Evolutionary conservation across 35 echinoderm and acorn worm species (phyloP), one percentile per base, ranked within the genome.

Genomic region (Heliocidaris erythrogramma): DNA sequence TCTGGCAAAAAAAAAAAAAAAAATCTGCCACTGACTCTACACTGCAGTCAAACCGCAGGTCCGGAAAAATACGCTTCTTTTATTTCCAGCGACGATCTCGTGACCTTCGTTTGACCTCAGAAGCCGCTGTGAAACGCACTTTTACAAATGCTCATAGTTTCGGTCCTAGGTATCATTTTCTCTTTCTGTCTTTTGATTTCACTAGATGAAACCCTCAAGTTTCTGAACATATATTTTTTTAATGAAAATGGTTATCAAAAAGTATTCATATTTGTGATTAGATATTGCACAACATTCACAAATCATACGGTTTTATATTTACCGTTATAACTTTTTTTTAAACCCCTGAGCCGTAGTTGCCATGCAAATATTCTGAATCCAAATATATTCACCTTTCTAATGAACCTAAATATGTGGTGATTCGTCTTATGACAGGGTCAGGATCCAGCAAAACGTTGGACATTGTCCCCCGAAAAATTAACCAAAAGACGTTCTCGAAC

Each of bases 341-440:
- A 86, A 32, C 85, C 85, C 85, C 52, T 42, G 52, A 56, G 52
- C 6, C 52, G 52, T 56, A 86, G 5, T 32, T 32, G 31, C 27
- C 27, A 9, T 32, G 29, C 29, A 86, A 29, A 86, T 86, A 29
- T 9, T 86, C 85, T 13, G 85, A 86, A 86, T 29, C 85, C n/a
- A 86, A 13, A 86, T 86, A 30, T 86, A 86, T 86, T 32, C 31
- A 86, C n/a, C 85, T 86, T 86, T 86, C 27, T 13, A 86, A 86
- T 30, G 31, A 32, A 30, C 27, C 85, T 32, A 86, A 29, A 30
- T 30, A 30, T 32, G 12, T 86, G 27, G 9, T 30, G 11, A 86
- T 86, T 30, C 31, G 9, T 30, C 85, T 86, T 24, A 32, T 86
- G 31, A 86, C 27, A 86, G 85, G 85, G 85, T 86, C 85, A 86